A percentile compares a stretch with the other conserved stretches of the same genome.
phyloP scores from a whole-genome alignment of 2,113 vertebrate species.

The Coryphaenoides rupestris region DNA sequence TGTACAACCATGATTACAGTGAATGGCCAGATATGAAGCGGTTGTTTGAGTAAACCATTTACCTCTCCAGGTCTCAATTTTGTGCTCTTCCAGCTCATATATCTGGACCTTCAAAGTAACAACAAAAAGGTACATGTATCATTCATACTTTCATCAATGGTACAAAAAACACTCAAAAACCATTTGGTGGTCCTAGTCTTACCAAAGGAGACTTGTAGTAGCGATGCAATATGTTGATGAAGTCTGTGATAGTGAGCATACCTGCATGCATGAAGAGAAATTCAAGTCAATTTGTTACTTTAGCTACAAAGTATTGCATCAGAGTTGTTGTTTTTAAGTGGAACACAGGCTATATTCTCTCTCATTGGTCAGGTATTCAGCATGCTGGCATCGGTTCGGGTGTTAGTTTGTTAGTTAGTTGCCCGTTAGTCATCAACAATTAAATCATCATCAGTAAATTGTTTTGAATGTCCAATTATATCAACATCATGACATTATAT shows the following conservation, averaged over 20 bases:
- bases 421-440: too few relatives aligned
- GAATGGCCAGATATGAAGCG: neutral
- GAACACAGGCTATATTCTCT: too few relatives aligned
- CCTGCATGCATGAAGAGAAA: conserved; percentile 69
- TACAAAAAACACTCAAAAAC: neutral
- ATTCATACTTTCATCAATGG: too few relatives aligned
- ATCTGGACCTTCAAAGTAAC: conserved; percentile 85
- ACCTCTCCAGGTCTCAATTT: conserved; percentile 99
- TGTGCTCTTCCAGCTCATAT: conserved; percentile 96
- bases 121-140: conserved; percentile 1
- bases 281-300: conserved; percentile 2
- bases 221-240: conserved; percentile 96
- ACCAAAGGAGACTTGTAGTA: conserved; percentile 98
- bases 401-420: too few relatives aligned
- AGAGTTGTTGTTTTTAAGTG: neutral
- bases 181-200: conserved; percentile 42
- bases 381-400: too few relatives aligned
- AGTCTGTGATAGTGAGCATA: conserved; percentile 98
- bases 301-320: neutral
- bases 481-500: too few relatives aligned
- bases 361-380: too few relatives aligned
- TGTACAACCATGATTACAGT: neutral
- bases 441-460: too few relatives aligned
- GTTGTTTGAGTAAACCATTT: conserved; percentile 14
- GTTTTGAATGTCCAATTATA: too few relatives aligned